phyloP scores from a whole-genome alignment of 2,888 invertebrate genomes.

The Lasioglossum pauxillum region DNA sequence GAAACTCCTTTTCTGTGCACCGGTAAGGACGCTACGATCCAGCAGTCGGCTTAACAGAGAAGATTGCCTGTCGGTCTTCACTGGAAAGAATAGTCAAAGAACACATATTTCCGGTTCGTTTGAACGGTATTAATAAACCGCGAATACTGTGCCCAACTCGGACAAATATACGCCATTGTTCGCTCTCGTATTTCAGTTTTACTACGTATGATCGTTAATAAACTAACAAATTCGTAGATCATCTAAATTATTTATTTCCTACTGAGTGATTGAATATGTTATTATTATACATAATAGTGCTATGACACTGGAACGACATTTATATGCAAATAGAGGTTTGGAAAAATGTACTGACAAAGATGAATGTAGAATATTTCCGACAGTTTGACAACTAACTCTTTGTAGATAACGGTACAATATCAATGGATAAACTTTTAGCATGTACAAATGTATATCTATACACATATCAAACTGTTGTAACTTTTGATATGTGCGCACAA shows the following conservation, averaged over 20 bases:
- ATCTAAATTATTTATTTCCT: background rate
- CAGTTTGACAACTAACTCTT: background rate
- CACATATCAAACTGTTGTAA: background rate
- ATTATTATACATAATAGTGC: background rate
- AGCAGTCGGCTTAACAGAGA: conserved; percentile 52
- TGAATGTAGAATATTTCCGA: background rate
- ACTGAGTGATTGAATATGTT: background rate
- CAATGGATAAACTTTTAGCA: background rate
- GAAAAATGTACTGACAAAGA: background rate
- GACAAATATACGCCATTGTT: conserved; percentile 22
- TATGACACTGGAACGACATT: background rate
- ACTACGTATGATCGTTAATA: background rate
- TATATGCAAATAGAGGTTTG: background rate
- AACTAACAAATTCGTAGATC: background rate
- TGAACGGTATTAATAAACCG: conserved; percentile 56
- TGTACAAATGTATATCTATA: background rate
- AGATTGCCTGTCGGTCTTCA: conserved; percentile 67
- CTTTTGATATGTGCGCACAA: background rate
- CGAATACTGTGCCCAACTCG: background rate
- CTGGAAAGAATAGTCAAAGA: conserved; percentile 49
- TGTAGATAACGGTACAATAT: background rate
- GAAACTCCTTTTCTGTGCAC: conserved; percentile 31
- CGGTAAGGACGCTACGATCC: conserved; percentile 38
- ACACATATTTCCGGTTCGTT: conserved; percentile 54
- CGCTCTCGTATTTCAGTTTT: background rate